Evolutionary conservation across 1,140 invertebrate genomes (phyloP), one percentile per base, ranked within the genome.

Genomic region (Drosophila suzukii): DNA sequence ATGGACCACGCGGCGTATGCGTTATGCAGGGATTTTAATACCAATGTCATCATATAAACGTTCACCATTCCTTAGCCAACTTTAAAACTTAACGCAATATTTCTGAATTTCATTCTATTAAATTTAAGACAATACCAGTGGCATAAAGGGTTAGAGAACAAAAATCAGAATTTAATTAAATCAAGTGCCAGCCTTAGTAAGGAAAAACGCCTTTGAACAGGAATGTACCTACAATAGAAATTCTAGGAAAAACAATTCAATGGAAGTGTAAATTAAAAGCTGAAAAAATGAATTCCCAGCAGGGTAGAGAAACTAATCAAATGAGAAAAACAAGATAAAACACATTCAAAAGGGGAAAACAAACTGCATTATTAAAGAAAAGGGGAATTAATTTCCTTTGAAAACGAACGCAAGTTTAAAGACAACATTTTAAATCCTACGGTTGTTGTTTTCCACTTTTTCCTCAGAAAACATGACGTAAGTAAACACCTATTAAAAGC

Each of bases 1-100:
- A 54, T 44, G 27, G 62, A 49, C 54, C 66, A 73, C 47, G 68
- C 50, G 47, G 71, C 71, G 71, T 74, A 74, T 74, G 57, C 71
- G 71, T 62, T 54, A 50, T 63, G 43, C 46, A 30, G 43, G 51
- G 50, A 53, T 49, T 30, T 36, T 13, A 51, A 67, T 12, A 10
- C 36, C 30, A 68, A 50, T 39, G 30, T 10, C 30, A 32, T 32
- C 7, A 32, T 6, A 24, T 24, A 24, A 24, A 24, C 11, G 4
- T 46, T 20, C 4, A n/a, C 11, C 17, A 10, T 20, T 24, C 3
- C 7, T 6, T 11, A 4, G 43, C 11, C 27, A 27, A 27, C 27
- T 5, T 27, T 27, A 46, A 46, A 46, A 24, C 15, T 15, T 43
- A 10, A 17, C 2, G 1, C 15, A 20, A 44, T 11, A 44, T 43